These are phyloP conservation scores for Morpho helenor DNA, from an alignment of 2,888 invertebrate genomes.

Conservation along the genomic window DNA sequence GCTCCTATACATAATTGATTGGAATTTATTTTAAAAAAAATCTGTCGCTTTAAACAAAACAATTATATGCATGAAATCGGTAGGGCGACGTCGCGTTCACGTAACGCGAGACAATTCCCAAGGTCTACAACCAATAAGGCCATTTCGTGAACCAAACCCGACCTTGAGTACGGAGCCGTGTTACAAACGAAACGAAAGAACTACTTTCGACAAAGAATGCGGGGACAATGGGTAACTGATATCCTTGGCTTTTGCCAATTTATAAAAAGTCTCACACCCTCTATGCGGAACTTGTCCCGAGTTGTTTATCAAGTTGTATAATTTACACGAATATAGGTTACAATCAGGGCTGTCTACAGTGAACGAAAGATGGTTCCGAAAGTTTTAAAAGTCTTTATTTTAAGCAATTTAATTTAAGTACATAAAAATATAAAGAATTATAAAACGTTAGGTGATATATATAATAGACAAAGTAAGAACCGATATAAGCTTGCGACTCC, in stretches of 20 bases:
- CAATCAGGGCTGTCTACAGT: neutral
- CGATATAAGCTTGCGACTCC: too few species aligned
- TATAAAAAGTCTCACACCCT: slow-evolving; percentile 6
- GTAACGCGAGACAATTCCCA: slow-evolving; percentile 7
- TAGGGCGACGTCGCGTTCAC: neutral
- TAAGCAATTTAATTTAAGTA: too few species aligned
- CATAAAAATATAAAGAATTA: too few species aligned
- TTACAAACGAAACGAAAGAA: slow-evolving; percentile 26
- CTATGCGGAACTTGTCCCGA: neutral
- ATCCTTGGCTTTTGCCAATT: slow-evolving; percentile 18
- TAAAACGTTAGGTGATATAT: too few species aligned
- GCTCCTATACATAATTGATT: too few species aligned
- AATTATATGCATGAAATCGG: too few species aligned
- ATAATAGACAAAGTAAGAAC: too few species aligned
- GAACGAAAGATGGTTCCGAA: too few species aligned
- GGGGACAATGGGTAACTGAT: slow-evolving; percentile 26
- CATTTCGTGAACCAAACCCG: slow-evolving; percentile 1
- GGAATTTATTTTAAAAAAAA: too few species aligned
- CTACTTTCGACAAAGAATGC: slow-evolving; percentile 24
- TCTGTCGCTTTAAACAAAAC: too few species aligned
- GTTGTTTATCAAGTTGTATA: neutral
- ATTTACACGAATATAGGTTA: slow-evolving; percentile 1
- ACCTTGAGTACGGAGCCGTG: slow-evolving; percentile 19
- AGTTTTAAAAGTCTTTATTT: too few species aligned
- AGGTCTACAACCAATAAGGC: slow-evolving; percentile 1